Evolutionary conservation across 2,113 vertebrate genomes (phyloP), one percentile per base, ranked within the genome.

Genomic region (Poecile atricapillus): DNA sequence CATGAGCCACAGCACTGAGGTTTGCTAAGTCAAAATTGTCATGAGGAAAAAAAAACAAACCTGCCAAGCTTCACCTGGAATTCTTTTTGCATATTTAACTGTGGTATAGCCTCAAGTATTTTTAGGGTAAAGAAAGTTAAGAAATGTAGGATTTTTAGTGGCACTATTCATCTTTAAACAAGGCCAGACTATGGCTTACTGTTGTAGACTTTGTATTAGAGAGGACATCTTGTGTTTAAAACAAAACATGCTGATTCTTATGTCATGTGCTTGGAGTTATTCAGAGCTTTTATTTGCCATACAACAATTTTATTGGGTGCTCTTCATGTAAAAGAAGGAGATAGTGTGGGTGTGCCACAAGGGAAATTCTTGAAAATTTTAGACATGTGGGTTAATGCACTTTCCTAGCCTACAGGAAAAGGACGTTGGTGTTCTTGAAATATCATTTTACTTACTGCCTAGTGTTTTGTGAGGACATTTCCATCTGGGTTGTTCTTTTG

Each of bases 361-460:
- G 20, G 30, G 68, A 70, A 95, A 97, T 75, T 82, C 80, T 87
- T 92, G 64, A 73, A 56, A 73, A 56, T 68, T 59, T 87, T 80
- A 80, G 78, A 88, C 24, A 0, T 15, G 85, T 92, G 79, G 59
- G 82, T 77, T 91, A 60, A 63, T 82, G 39, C 5, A 22, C 25
- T 94, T 82, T 41, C 35, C 37, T 33, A 46, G 43, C 21, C 33
- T 62, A 52, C 7, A 74, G 80, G 53, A 85, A 80, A 69, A 59
- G 21, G 23, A 69, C 16, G 43, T 39, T 37, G 19, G 49, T 76
- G 21, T 70, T 87, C 39, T 65, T 91, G 50, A 83, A 94, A 68
- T 90, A 87, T 0, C 10, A 16, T 11, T 91, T 87, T 56, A 28
- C 33, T 74, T 86, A 21, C 18, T 81, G 83, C 15, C 30, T 52